A percentile compares a stretch with the other conserved stretches of the same genome.
Conservation (phyloP, 1,140 invertebrate genomes). For the Drosophila repleta region DNA sequence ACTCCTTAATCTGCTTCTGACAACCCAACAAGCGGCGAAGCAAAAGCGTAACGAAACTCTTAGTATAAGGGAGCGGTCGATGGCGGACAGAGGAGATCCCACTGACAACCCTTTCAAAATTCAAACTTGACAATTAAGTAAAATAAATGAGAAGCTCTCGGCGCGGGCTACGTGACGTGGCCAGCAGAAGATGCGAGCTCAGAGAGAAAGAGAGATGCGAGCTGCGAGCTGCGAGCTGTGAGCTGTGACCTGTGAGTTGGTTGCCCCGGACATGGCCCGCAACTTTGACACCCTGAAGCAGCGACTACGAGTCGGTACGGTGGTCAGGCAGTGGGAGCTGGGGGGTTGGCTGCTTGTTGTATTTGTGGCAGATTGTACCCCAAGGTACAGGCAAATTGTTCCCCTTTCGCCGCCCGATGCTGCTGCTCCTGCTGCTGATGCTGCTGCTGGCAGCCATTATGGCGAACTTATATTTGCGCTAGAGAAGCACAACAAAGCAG, state of each 20-base stretch:
- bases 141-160: constrained; percentile 76
- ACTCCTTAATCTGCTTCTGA: constrained; percentile 22
- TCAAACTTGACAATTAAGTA: constrained; percentile 81
- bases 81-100: neutral
- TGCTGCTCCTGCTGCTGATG: constrained; percentile 15
- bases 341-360: constrained; percentile 57
- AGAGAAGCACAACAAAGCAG: constrained; percentile 73
- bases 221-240: constrained; percentile 14
- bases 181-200: constrained; percentile 58
- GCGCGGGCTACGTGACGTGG: constrained; percentile 63
- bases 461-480: constrained; percentile 80
- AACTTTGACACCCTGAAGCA: constrained; percentile 66
- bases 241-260: constrained; percentile 36
- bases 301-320: neutral
- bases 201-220: constrained; percentile 5
- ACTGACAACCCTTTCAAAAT: constrained; percentile 77
- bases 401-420: constrained; percentile 1
- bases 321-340: neutral
- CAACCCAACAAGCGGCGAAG: constrained; percentile 42
- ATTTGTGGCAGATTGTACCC: constrained; percentile 80
- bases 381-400: constrained; percentile 63
- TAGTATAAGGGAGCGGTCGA: constrained; percentile 1
- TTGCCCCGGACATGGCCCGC: constrained; percentile 36
- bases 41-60: constrained; percentile 62
- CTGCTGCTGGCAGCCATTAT: constrained; percentile 76